These are phyloP conservation scores for Spilogale gracilis DNA, from an alignment of 2,113 vertebrate genomes.

Conservation along the genomic window DNA sequence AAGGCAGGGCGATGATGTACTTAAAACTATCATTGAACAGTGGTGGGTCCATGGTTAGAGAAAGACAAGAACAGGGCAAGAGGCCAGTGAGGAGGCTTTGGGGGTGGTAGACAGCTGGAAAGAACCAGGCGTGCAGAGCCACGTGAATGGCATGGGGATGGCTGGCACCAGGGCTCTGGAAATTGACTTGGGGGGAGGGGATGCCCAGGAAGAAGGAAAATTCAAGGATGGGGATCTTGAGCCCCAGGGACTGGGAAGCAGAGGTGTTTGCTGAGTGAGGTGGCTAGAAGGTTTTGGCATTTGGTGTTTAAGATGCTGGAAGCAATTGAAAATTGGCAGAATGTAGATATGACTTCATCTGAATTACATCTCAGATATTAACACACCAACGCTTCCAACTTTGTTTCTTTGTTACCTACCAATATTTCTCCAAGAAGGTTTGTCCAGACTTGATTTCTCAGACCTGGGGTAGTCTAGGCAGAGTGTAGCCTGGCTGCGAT, in stretches of 20 bases:
- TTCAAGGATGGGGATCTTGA: background rate
- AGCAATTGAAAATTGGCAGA: conserved; percentile 79
- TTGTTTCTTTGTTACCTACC: conserved; percentile 75
- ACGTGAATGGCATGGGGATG: background rate
- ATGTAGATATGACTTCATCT: conserved; percentile 73
- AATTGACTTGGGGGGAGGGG: background rate
- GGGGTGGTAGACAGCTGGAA: background rate
- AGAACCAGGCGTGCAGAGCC: background rate
- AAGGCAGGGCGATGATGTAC: background rate
- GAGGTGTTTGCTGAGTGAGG: conserved; percentile 51
- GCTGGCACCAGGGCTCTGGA: background rate
- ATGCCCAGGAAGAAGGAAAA: background rate
- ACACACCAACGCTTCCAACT: conserved; percentile 67
- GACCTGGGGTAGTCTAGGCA: background rate
- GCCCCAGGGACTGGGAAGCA: background rate
- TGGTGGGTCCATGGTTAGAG: background rate
- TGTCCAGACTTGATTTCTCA: conserved; percentile 42
- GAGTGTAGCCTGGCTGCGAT: background rate
- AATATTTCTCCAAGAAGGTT: conserved; percentile 50
- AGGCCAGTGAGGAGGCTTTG: background rate
- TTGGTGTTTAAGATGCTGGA: conserved; percentile 70
- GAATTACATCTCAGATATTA: conserved; percentile 80
- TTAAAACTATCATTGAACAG: background rate
- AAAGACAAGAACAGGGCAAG: background rate
- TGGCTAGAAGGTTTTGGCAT: conserved; percentile 42